Evolutionary conservation across 2,113 vertebrate species (phyloP).

Genomic region (Osmerus eperlanus): DNA sequence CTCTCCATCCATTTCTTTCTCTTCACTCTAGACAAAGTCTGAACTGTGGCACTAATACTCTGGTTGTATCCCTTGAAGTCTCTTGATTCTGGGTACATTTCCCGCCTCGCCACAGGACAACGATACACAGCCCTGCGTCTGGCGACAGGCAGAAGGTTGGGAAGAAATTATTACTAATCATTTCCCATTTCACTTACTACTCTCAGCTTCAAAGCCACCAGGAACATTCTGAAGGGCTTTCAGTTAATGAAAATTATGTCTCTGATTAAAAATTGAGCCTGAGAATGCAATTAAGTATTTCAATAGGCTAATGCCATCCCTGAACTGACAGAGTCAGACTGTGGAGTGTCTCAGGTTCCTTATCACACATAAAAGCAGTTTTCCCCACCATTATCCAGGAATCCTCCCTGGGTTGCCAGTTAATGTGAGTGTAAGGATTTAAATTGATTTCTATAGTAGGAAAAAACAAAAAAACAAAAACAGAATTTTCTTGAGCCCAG

Average conservation of each 20-base stretch:
- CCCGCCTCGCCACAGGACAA: not conserved
- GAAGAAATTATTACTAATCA: conserved; percentile 30
- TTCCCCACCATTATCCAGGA: too few relatives aligned
- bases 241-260: conserved; percentile 60
- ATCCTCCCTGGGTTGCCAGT: too few relatives aligned
- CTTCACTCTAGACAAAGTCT: not conserved
- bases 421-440: too few relatives aligned
- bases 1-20: conserved; percentile 24
- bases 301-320: conserved; percentile 28
- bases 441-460: too few relatives aligned
- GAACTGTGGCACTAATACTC: too few relatives aligned
- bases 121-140: conserved; percentile 5
- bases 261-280: conserved; percentile 57
- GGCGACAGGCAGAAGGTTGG: conserved; percentile 25
- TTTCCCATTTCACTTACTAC: conserved; percentile 46
- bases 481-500: too few relatives aligned
- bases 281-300: conserved; percentile 49
- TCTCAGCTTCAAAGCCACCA: conserved; percentile 41
- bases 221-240: conserved; percentile 42
- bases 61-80: too few relatives aligned
- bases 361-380: too few relatives aligned
- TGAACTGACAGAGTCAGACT: conserved; percentile 12
- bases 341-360: not conserved
- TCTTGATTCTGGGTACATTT: not conserved
- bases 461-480: too few relatives aligned